Conservation (phyloP, 2,113 vertebrate species). For the Machaerirhynchus nigripectus region DNA sequence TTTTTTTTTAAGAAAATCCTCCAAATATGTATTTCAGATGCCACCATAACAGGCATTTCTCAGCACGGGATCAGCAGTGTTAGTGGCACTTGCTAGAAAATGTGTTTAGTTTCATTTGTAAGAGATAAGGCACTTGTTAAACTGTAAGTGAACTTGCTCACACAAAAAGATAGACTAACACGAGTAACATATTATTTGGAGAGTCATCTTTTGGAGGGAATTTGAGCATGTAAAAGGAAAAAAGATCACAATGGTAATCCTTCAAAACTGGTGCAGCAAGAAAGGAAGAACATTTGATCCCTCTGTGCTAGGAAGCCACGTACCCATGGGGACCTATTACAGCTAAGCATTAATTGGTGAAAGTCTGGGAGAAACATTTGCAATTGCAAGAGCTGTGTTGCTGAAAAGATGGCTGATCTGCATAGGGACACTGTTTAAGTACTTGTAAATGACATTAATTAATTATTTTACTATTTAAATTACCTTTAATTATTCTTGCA, state of each 20-base stretch:
- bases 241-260: not conserved
- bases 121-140: not conserved
- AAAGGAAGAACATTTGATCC: not conserved
- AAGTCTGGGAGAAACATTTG: not conserved
- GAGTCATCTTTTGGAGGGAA: not conserved
- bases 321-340: not conserved
- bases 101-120: not conserved
- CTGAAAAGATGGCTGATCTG: not conserved
- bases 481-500: conserved; percentile 13
- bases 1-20: not conserved
- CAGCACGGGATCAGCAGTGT: not conserved
- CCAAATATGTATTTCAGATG: not conserved
- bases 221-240: not conserved
- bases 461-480: conserved; percentile 33
- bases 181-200: not conserved
- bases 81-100: not conserved
- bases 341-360: not conserved
- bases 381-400: not conserved
- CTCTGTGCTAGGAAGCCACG: not conserved
- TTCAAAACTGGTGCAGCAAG: not conserved
- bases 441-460: not conserved
- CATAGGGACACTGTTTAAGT: not conserved
- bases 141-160: not conserved
- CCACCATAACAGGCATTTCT: not conserved
- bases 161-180: not conserved